phyloP scores from a whole-genome alignment of 2,113 vertebrate genomes.

The Phalacrocorax carbo region DNA sequence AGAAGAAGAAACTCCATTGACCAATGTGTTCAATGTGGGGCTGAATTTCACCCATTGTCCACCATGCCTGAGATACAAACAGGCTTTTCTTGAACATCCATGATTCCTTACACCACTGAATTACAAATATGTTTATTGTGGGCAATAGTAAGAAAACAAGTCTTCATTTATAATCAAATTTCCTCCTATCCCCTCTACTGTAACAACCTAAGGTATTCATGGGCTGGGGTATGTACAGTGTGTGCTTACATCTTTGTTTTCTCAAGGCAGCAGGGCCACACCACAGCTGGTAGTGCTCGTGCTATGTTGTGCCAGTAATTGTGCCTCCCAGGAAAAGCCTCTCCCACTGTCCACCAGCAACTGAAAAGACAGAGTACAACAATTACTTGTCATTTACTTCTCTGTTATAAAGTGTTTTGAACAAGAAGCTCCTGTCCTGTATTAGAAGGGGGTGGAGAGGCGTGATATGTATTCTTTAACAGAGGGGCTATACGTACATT shows the following conservation, averaged over 20 bases:
- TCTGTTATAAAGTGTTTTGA: neutral
- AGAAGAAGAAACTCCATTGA: neutral
- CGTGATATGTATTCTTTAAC: neutral
- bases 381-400: neutral
- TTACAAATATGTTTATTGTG: slow-evolving; percentile 63
- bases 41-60: slow-evolving; percentile 54
- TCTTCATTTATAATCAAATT: neutral
- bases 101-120: slow-evolving; percentile 44
- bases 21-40: neutral
- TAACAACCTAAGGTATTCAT: slow-evolving; percentile 54
- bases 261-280: neutral
- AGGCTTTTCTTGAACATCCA: slow-evolving; percentile 23
- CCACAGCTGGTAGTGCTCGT: slow-evolving; percentile 18
- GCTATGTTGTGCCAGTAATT: slow-evolving; percentile 53
- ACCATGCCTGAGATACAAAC: neutral
- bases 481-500: neutral
- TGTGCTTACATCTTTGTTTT: slow-evolving; percentile 24
- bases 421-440: neutral
- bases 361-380: neutral
- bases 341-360: neutral
- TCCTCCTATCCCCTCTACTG: neutral
- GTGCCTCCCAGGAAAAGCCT: slow-evolving; percentile 9
- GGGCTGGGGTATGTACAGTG: neutral
- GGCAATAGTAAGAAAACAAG: slow-evolving; percentile 54
- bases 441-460: neutral